Conservation (phyloP, 2,888 invertebrate genomes). For the Spilosoma lubricipeda region DNA sequence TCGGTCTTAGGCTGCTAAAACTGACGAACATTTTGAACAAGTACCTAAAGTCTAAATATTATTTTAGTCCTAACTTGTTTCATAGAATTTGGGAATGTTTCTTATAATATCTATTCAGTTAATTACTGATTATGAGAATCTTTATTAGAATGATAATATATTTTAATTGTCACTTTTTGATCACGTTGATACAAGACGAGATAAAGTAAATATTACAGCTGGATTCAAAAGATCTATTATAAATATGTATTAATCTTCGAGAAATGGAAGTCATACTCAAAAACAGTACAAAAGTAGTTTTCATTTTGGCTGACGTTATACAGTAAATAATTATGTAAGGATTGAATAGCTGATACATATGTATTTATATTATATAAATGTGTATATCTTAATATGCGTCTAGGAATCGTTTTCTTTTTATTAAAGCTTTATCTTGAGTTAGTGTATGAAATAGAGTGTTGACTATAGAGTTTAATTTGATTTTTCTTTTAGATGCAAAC, state of each 20-base stretch:
- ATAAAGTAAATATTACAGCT: not conserved
- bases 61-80: not conserved
- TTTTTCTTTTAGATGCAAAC: not conserved
- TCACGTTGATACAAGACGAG: not conserved
- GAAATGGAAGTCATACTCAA: too few species aligned
- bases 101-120: not conserved
- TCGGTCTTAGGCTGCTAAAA: not conserved
- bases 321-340: too few species aligned
- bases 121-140: not conserved
- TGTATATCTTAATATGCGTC: not conserved
- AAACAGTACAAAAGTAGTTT: not conserved
- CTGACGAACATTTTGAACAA: not conserved
- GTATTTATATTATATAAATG: not conserved
- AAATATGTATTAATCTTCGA: too few species aligned
- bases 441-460: too few species aligned
- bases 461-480: not conserved
- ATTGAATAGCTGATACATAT: too few species aligned
- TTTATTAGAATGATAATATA: not conserved
- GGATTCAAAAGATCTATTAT: too few species aligned
- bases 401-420: not conserved
- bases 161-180: not conserved
- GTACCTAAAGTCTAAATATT: not conserved
- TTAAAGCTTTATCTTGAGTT: not conserved
- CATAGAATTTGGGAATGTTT: not conserved
- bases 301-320: not conserved